phyloP scores from a whole-genome alignment of 1,140 invertebrate species.

The Achroia grisella region DNA sequence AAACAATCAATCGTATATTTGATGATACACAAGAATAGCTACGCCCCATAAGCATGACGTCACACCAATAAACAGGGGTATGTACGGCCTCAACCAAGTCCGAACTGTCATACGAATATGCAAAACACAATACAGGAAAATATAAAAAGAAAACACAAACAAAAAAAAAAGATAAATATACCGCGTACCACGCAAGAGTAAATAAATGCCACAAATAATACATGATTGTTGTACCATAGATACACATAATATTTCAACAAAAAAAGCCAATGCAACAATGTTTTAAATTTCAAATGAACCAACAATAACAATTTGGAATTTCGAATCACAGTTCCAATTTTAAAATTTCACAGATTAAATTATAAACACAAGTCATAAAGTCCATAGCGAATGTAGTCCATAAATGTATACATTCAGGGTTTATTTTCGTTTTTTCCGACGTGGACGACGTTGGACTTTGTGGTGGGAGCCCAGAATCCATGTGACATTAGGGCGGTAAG shows the following conservation, averaged over 20 bases:
- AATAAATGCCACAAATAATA: constrained; percentile 59
- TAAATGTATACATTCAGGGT: constrained; percentile 8
- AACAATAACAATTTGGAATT: constrained; percentile 5
- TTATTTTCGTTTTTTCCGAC: constrained; percentile 72
- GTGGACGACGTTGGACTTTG: constrained; percentile 70
- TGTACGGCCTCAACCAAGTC: constrained; percentile 65
- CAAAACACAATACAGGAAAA: constrained; percentile 41
- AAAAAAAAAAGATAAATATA: constrained; percentile 20
- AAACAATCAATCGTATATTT: constrained; percentile 46
- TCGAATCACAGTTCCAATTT: constrained; percentile 58
- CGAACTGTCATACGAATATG: constrained; percentile 44
- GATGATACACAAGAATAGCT: constrained; percentile 75
- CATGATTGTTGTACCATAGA: constrained; percentile 26
- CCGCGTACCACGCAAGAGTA: constrained; percentile 33
- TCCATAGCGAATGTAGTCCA: constrained; percentile 10
- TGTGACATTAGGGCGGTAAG: constrained; percentile 32
- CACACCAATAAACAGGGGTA: constrained; percentile 79
- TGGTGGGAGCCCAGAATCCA: constrained; percentile 59
- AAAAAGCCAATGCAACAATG: constrained; percentile 1
- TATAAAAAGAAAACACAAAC: constrained; percentile 21
- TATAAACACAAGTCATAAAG: constrained; percentile 12
- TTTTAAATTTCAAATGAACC: constrained; percentile 26
- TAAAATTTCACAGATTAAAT: constrained; percentile 29
- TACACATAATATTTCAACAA: constrained; percentile 3
- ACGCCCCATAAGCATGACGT: constrained; percentile 83